A percentile compares a stretch with the other conserved stretches of the same genome.
Conservation (phyloP, 2,113 vertebrate genomes). For the Hemichromis elongatus region DNA sequence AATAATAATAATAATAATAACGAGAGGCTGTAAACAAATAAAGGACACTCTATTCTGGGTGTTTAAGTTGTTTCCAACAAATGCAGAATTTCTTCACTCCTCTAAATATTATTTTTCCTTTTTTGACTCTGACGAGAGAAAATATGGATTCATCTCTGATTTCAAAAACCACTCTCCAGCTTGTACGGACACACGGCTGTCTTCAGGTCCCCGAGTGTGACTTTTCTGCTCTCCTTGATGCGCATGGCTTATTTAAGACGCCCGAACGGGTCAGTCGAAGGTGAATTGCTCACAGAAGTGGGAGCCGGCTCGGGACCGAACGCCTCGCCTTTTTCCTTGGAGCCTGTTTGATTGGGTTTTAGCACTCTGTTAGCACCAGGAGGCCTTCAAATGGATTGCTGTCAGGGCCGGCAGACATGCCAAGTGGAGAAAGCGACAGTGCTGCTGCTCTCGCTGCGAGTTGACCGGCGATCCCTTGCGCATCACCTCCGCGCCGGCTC, state of each 20-base stretch:
- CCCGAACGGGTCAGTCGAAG: slow-evolving; percentile 52
- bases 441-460: neutral
- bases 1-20: neutral
- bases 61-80: neutral
- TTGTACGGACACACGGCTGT: neutral
- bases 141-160: slow-evolving; percentile 7
- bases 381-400: slow-evolving; percentile 59
- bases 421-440: slow-evolving; percentile 12
- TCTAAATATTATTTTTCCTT: neutral
- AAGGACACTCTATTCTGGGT: neutral
- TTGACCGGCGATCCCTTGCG: slow-evolving; percentile 31
- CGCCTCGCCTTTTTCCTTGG: slow-evolving; percentile 25
- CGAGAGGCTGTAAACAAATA: neutral
- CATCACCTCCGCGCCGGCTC: neutral
- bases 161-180: slow-evolving; percentile 16
- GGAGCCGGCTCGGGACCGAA: slow-evolving; percentile 13
- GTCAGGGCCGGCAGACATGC: slow-evolving; percentile 29
- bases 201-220: neutral
- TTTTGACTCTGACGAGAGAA: slow-evolving; percentile 3
- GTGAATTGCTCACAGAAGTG: slow-evolving; percentile 60
- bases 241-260: slow-evolving; percentile 40
- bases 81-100: neutral
- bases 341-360: slow-evolving; percentile 66
- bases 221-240: neutral
- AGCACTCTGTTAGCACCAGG: slow-evolving; percentile 56